Conservation (phyloP, 64 coral and sea anemone species). For the Porites lutea region DNA sequence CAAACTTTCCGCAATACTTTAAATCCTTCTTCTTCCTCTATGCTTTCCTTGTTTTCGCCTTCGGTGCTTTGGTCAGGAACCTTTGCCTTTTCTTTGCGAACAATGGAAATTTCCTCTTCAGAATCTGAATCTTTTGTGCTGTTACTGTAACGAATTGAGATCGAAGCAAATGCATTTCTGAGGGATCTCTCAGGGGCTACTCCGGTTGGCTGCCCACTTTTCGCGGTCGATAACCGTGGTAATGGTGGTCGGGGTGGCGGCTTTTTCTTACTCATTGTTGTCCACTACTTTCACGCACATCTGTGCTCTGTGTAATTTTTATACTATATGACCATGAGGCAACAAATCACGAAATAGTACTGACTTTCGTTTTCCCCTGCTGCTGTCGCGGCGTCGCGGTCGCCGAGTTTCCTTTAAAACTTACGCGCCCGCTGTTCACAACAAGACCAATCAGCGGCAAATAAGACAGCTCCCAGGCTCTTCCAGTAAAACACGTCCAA, state of each 20-base stretch:
- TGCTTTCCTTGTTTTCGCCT: background rate
- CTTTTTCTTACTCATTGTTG: constrained; percentile 85
- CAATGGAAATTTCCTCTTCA: constrained; percentile 92
- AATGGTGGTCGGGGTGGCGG: constrained; percentile 86
- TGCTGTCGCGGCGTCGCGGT: no score
- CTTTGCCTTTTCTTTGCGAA: constrained; percentile 70
- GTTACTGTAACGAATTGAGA: constrained; percentile 87
- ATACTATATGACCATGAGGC: constrained; percentile 26
- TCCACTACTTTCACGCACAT: constrained; percentile 30
- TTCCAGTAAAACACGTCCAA: background rate
- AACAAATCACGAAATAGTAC: background rate
- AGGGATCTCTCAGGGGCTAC: constrained; percentile 58
- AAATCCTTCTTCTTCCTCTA: background rate
- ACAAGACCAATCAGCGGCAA: background rate
- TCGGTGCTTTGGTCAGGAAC: constrained; percentile 20
- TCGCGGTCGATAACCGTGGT: constrained; percentile 38
- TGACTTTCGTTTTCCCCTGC: no score
- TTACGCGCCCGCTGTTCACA: background rate
- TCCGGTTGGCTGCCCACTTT: constrained; percentile 50
- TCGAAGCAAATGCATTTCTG: constrained; percentile 63
- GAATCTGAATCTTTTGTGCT: constrained; percentile 80
- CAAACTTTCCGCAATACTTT: constrained; percentile 12
- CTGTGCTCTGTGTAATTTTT: constrained; percentile 33
- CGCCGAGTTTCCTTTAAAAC: background rate
- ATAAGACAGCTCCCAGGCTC: background rate